phyloP scores from a whole-genome alignment of 2,797 vertebrate species.

The Zenarchopterus dispar region DNA sequence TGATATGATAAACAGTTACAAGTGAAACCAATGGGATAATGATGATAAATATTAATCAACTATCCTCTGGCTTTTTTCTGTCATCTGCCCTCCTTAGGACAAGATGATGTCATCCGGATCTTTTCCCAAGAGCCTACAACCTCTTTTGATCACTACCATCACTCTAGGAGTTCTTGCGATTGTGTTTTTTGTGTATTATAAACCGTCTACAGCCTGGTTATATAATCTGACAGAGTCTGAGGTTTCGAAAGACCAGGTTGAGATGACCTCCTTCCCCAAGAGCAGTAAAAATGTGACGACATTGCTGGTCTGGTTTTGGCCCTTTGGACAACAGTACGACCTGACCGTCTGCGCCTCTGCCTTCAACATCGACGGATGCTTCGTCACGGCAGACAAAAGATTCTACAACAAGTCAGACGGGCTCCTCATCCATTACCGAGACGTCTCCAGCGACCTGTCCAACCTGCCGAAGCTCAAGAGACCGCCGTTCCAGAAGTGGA shows the following conservation, averaged over 20 bases:
- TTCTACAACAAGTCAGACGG: conserved; percentile 94
- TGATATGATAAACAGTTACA: too few relatives aligned
- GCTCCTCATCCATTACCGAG: conserved; percentile 93
- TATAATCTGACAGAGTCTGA: conserved; percentile 91
- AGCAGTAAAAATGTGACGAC: conserved; percentile 91
- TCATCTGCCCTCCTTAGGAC: too few relatives aligned
- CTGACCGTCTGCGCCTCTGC: conserved; percentile 90
- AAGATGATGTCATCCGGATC: too few relatives aligned
- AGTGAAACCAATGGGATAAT: too few relatives aligned
- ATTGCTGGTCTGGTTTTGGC: conserved; percentile 96
- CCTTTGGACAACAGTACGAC: conserved; percentile 94
- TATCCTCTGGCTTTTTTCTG: too few relatives aligned
- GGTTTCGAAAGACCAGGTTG: conserved; percentile 89
- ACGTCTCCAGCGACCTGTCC: conserved; percentile 92
- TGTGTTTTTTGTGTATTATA: conserved; percentile 95
- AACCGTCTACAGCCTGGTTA: conserved; percentile 94
- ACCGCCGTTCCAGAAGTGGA: conserved; percentile 97
- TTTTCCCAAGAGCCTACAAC: too few relatives aligned
- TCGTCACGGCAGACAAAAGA: conserved; percentile 91
- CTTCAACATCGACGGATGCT: conserved; percentile 93
- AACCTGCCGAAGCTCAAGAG: conserved; percentile 91
- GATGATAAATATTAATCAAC: too few relatives aligned
- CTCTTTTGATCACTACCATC: conserved; percentile 41
- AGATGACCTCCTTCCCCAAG: conserved; percentile 89
- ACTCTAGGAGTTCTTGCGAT: conserved; percentile 94